These are phyloP conservation scores for Pachycephus smyrnensis DNA, from an alignment of 2,888 invertebrate species.

Conservation along the genomic window DNA sequence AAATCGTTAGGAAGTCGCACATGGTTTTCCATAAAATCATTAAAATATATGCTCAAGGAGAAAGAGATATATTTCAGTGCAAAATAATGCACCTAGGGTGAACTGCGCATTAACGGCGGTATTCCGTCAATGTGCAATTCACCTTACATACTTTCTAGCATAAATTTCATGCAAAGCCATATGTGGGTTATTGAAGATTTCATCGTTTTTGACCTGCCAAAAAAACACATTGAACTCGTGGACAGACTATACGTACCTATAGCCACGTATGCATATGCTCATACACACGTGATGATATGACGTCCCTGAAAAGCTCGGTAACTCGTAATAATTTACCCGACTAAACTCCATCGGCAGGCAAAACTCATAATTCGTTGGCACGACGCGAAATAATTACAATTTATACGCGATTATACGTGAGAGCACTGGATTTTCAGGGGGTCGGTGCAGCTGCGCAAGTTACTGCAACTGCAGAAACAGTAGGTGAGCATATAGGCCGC, in stretches of 20 bases:
- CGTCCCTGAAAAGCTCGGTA: neutral
- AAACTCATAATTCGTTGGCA: constrained; percentile 18
- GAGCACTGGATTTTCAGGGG: neutral
- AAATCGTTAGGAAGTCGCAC: no score
- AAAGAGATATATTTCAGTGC: no score
- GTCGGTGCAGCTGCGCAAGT: constrained; percentile 14
- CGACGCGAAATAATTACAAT: constrained; percentile 22
- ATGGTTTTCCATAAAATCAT: no score
- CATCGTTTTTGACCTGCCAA: no score
- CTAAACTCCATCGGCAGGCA: constrained; percentile 5
- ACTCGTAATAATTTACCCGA: neutral
- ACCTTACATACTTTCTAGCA: no score
- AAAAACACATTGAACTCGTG: no score
- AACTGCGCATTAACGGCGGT: no score
- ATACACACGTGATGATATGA: neutral
- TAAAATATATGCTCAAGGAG: no score
- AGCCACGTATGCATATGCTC: neutral
- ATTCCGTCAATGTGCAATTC: no score
- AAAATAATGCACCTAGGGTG: no score
- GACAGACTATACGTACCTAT: neutral
- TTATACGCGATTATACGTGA: constrained; percentile 22
- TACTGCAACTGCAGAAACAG: neutral
- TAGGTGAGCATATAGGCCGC: neutral
- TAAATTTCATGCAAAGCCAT: no score
- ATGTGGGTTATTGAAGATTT: no score